phyloP scores from a whole-genome alignment of 2,113 vertebrate genomes.

The Hiodon alosoides region DNA sequence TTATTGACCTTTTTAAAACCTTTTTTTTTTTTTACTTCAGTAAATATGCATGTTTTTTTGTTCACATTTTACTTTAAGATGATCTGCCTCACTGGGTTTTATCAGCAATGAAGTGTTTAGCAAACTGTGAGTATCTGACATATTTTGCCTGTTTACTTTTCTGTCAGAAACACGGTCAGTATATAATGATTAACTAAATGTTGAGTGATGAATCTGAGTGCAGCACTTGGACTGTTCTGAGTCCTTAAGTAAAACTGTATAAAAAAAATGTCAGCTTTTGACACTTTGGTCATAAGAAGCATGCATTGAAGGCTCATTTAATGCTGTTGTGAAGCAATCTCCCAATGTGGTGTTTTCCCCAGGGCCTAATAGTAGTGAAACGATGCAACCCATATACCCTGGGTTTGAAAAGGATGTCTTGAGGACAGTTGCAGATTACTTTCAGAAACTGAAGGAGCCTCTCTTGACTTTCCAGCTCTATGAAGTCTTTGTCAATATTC shows the following conservation, averaged over 20 bases:
- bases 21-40: no score
- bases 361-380: slow-evolving; percentile 74
- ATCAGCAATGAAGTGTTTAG: slow-evolving; percentile 81
- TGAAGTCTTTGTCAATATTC: slow-evolving; percentile 74
- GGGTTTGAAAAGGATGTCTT: slow-evolving; percentile 83
- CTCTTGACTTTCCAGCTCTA: slow-evolving; percentile 77
- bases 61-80: slow-evolving; percentile 38
- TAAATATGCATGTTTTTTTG: no score
- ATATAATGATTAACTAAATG: no score
- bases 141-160: not conserved
- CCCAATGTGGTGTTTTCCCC: slow-evolving; percentile 1
- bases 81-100: slow-evolving; percentile 83
- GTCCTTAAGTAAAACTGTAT: not conserved
- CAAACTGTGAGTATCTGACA: slow-evolving; percentile 72
- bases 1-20: no score
- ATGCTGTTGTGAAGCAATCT: not conserved
- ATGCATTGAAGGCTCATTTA: not conserved
- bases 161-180: not conserved
- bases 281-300: not conserved
- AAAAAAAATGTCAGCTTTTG: not conserved
- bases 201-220: no score
- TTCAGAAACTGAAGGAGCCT: slow-evolving; percentile 70
- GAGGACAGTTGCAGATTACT: slow-evolving; percentile 75
- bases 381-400: slow-evolving; percentile 70
- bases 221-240: not conserved